Evolutionary conservation across 2,797 vertebrate species (phyloP).

Genomic region (Agapornis canus): DNA sequence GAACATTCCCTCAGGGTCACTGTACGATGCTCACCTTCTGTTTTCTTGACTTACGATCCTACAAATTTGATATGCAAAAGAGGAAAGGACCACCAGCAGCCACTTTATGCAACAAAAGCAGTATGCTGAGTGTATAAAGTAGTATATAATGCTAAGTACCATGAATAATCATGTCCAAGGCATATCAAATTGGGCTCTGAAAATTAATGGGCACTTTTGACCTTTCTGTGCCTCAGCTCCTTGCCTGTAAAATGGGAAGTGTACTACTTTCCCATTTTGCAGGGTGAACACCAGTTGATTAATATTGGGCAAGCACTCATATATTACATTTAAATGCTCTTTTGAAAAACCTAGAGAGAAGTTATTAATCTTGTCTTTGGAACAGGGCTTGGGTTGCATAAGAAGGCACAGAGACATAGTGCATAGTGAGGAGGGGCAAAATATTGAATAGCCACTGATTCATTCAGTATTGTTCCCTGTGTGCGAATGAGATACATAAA

Average conservation of each 20-base stretch:
- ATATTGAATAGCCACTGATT: background rate
- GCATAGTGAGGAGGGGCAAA: background rate
- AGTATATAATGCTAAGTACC: background rate
- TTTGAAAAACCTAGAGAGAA: background rate
- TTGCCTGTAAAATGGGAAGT: background rate
- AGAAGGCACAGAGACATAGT: background rate
- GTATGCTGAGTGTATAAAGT: background rate
- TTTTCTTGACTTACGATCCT: background rate
- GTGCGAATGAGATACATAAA: background rate
- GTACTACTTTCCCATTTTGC: background rate
- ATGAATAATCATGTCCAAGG: background rate
- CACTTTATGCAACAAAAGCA: background rate
- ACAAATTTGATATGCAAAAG: background rate
- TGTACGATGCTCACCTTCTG: background rate
- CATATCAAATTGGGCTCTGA: background rate
- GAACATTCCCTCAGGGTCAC: background rate
- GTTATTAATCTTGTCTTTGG: background rate
- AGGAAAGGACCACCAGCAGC: background rate
- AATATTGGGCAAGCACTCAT: background rate
- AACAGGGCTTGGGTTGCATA: background rate
- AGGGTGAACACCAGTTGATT: background rate
- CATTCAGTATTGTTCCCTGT: background rate
- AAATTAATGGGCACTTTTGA: conserved; percentile 43
- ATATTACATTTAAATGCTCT: background rate
- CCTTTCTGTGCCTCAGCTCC: conserved; percentile 3